Conservation (phyloP, 92 coral and sea anemone genomes). For the Phenganax stokvisi region DNA sequence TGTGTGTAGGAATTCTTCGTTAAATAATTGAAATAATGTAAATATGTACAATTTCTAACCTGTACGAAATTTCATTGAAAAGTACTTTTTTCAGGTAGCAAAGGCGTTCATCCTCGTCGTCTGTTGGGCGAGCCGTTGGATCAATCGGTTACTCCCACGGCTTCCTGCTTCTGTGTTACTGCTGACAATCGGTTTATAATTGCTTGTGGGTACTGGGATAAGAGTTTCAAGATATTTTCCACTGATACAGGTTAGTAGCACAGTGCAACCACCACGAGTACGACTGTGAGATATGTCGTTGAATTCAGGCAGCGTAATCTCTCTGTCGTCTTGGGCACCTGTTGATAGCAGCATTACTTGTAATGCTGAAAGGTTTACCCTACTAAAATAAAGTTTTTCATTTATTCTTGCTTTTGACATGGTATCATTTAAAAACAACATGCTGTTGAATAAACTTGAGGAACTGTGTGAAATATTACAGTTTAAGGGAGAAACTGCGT, state of each 20-base stretch:
- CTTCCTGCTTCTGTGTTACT: slow-evolving; percentile 89
- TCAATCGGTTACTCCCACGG: slow-evolving; percentile 88
- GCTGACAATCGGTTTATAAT: slow-evolving; percentile 78
- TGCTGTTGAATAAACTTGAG: too few species aligned
- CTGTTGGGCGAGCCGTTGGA: slow-evolving; percentile 97
- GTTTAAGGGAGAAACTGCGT: too few species aligned
- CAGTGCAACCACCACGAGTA: neutral
- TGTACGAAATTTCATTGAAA: neutral
- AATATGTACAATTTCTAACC: too few species aligned
- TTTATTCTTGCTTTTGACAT: too few species aligned
- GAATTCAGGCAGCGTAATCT: too few species aligned
- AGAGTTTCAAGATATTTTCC: slow-evolving; percentile 93
- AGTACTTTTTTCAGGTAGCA: slow-evolving; percentile 41
- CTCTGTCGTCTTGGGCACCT: too few species aligned
- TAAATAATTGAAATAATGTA: neutral
- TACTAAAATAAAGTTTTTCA: too few species aligned
- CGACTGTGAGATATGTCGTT: neutral
- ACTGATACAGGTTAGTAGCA: slow-evolving; percentile 63
- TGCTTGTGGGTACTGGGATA: slow-evolving; percentile 99
- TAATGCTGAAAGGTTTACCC: too few species aligned
- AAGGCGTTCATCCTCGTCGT: slow-evolving; percentile 78
- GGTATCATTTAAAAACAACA: too few species aligned
- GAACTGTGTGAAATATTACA: too few species aligned
- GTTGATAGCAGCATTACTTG: too few species aligned
- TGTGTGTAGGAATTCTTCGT: too few species aligned